Evolutionary conservation across 2,113 vertebrate genomes (phyloP).

Genomic region (Pleuronectes platessa): DNA sequence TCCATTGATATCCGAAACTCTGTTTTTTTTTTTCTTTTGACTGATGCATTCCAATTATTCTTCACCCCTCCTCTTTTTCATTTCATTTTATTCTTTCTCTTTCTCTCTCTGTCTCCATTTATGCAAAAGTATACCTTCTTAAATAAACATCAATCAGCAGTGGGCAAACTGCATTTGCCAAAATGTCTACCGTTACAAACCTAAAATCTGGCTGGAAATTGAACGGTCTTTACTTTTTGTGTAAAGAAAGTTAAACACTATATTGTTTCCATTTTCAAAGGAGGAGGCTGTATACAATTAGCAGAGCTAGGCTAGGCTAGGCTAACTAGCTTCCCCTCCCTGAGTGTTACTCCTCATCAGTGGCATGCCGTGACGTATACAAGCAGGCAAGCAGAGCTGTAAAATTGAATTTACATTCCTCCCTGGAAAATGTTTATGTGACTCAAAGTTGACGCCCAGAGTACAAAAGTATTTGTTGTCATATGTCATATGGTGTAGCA

Average conservation of each 20-base stretch:
- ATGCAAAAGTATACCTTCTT: neutral
- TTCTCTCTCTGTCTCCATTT: neutral
- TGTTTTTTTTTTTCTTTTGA: conserved; percentile 31
- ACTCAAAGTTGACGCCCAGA: neutral
- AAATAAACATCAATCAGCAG: neutral
- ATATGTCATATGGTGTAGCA: too few species aligned
- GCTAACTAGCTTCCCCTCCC: too few species aligned
- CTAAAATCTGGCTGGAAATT: neutral
- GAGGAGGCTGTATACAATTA: too few species aligned
- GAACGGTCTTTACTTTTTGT: neutral
- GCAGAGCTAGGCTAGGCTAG: too few species aligned
- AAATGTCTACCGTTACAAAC: neutral
- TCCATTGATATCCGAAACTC: conserved; percentile 29
- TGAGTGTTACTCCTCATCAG: neutral
- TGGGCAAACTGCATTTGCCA: neutral
- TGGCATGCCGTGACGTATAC: neutral
- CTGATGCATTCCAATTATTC: conserved; percentile 17
- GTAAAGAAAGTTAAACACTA: neutral
- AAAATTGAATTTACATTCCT: neutral
- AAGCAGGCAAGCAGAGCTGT: too few species aligned
- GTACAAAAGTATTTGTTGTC: too few species aligned
- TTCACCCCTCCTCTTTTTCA: neutral
- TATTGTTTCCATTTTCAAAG: neutral
- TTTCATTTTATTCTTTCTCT: neutral
- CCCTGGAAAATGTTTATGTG: neutral